Base-by-base conservation (phyloP, 1,140 invertebrate genomes). In the Cardiocondyla obscurior region DNA sequence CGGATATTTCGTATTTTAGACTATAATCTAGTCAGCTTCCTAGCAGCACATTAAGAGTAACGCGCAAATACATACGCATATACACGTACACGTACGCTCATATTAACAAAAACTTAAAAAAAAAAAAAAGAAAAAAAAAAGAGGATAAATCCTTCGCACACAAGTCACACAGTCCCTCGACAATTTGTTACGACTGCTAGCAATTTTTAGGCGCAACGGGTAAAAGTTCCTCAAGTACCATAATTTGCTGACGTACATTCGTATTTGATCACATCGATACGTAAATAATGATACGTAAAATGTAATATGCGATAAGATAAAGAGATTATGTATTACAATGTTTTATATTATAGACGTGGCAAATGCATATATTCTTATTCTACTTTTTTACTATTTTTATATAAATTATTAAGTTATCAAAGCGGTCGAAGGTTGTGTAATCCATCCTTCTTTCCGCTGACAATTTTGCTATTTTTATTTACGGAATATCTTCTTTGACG, bases 11-110 rank as follows among this genome's bases (percentile, higher is more conserved):
- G 91, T 91, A 92, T 90, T 88, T 57, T 90, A 90, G 88, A 84
- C 91, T 92, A 91, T 92, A 93, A 92, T 93, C 93, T 94, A 94
- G 93, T 94, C 93, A 94, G 93, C 93, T 94, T 94, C 90, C 91
- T 94, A 94, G 92, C 92, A 93, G 91, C 93, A 93, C 93, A 89
- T 93, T 90, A 91, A 90, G 64, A 84, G 49, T 82, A 88, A 83
- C 86, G 86, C 85, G 86, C 79, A 85, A 88, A 85, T 19, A 65
- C 22, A 57, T 7, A 83, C 30, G 57, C 19, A 44, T 8, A 62
- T 33, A 79, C 30, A 58, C 33, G 42, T 44, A 79, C 25, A 30
- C 19, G 46, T 39, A 84, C 84, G 58, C 81, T 77, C 57, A 81
- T 82, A 81, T 82, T 84, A 76, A 87, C 49, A 22, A 70, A 39